Evolutionary conservation across 2,888 invertebrate genomes (phyloP), one percentile per base, ranked within the genome.

Genomic region (Campopleginae sp.): DNA sequence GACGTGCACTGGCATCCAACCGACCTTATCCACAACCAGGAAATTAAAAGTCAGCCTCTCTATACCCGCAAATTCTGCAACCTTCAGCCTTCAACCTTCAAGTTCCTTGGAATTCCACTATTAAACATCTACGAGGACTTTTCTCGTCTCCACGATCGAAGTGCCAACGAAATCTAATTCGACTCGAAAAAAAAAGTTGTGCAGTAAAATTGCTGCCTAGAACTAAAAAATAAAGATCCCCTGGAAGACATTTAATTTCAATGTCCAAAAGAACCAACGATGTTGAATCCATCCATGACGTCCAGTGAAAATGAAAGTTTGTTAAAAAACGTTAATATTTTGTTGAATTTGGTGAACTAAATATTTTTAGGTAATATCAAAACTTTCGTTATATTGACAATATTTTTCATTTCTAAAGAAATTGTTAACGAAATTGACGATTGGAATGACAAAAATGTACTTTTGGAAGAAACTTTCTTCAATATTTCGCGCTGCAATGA

Each of bases 11-110:
- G 61, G 68, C 61, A 48, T 81, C 71, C 61, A 42, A 77, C 27
- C 66, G 68, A 72, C 72, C 66, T 81, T 74, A 80, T 80, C 48
- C 74, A 14, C 72, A 72, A 68, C 77, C 77, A 80, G 68, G 85
- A 82, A 82, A 82, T 82, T 82, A 77, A 85, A 85, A 85, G 68
- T 38, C 80, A 61, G 72, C 77, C 58, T 61, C 63, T 54, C 38
- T 44, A 48, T 23, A 33, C 63, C 42, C 44, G 61, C 33, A 33
- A 58, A 68, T 65, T 65, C 70, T 61, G 51, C 19, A 58, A 66
- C 46, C 66, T 82, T 78, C 82, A 54, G 31, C 54, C 54, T 79
- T 61, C 31, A 27, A 42, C 46, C 66, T 61, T 33, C 33, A 23
- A 61, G 46, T 63, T 33, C 65, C 6, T 74, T 19, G 51, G 23